Conservation (phyloP, 1,140 invertebrate genomes). For the Popillia japonica region DNA sequence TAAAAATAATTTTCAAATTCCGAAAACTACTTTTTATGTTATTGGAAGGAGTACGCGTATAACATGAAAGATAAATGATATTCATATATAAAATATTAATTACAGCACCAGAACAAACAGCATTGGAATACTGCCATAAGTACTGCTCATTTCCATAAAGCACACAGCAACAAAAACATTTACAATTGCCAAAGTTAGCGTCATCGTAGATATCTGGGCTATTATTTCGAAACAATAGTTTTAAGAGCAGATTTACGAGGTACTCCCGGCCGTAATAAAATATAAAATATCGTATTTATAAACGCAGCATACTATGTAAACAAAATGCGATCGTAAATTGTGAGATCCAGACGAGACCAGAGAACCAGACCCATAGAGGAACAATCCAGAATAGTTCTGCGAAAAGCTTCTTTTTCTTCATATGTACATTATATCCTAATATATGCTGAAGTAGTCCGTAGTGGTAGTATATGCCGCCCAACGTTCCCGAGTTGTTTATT, state of each 20-base stretch:
- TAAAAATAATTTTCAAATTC: too few species aligned
- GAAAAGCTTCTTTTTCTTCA: background rate
- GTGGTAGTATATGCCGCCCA: constrained; percentile 30
- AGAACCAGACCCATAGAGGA: background rate
- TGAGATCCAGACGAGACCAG: background rate
- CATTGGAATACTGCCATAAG: background rate
- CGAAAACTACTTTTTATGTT: too few species aligned
- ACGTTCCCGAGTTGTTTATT: constrained; percentile 51
- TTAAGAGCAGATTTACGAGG: constrained; percentile 9
- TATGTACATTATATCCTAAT: too few species aligned
- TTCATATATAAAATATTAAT: background rate
- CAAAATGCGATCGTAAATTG: constrained; percentile 52
- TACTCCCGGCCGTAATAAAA: background rate
- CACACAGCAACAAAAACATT: background rate
- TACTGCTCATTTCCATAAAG: background rate
- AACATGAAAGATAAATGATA: too few species aligned
- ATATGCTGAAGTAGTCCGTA: background rate
- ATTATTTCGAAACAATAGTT: constrained; percentile 11
- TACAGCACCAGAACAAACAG: background rate
- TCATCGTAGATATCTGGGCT: constrained; percentile 2
- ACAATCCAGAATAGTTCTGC: background rate
- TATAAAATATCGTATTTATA: constrained; percentile 43
- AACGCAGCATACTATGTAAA: constrained; percentile 52
- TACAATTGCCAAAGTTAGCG: constrained; percentile 1
- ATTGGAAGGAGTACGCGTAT: too few species aligned